phyloP scores from a whole-genome alignment of 2,113 vertebrate species.

The Catharus fuscescens region DNA sequence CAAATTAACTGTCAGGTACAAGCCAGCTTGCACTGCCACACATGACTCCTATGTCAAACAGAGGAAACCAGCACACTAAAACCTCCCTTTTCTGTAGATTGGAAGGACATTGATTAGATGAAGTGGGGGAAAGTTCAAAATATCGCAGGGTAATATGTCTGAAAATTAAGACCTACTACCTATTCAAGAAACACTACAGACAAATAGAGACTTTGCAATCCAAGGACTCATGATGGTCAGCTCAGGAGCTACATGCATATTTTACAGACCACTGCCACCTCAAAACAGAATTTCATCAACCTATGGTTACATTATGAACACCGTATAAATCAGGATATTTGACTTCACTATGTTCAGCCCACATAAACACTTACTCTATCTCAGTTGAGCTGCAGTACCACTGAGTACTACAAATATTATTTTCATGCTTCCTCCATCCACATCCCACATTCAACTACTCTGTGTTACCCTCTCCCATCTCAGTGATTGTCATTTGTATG shows the following conservation, averaged over 20 bases:
- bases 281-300: neutral
- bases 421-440: neutral
- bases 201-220: neutral
- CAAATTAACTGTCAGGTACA: too few relatives aligned
- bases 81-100: neutral
- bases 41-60: neutral
- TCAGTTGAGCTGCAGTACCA: neutral
- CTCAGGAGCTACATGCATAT: neutral
- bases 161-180: neutral
- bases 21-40: too few relatives aligned
- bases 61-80: neutral
- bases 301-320: neutral
- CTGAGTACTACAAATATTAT: neutral
- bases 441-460: neutral
- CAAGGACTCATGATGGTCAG: fast-evolving
- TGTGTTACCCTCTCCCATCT: neutral
- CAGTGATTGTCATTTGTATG: neutral
- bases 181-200: neutral
- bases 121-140: neutral
- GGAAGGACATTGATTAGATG: neutral
- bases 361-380: neutral
- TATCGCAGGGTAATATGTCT: neutral
- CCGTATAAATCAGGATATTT: neutral
- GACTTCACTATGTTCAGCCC: neutral
- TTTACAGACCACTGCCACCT: neutral